These are phyloP conservation scores for Microchrysa polita DNA, from an alignment of 2,888 invertebrate species.

Conservation along the genomic window DNA sequence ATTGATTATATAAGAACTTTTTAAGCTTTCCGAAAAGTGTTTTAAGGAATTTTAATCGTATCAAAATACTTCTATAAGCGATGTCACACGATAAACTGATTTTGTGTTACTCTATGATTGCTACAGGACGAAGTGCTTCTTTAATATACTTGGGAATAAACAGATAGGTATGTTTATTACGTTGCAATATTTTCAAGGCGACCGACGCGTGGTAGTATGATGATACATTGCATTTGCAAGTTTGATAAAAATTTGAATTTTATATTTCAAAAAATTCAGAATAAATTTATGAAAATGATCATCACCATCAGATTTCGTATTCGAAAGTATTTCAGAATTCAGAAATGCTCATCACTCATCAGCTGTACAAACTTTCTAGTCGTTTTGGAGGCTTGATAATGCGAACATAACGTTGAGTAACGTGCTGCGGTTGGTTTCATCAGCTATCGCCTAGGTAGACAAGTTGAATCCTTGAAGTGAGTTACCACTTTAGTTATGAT, in stretches of 20 bases:
- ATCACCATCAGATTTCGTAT: constrained; percentile 37
- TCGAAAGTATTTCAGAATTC: constrained; percentile 27
- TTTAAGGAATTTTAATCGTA: too few species aligned
- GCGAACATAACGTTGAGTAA: constrained; percentile 12
- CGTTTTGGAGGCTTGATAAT: neutral
- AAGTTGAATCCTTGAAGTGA: too few species aligned
- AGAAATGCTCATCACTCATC: constrained; percentile 40
- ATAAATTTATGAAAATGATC: constrained; percentile 35
- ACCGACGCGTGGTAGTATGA: neutral
- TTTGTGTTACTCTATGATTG: too few species aligned
- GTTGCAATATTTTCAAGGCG: neutral
- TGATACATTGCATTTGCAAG: constrained; percentile 8
- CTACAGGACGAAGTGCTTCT: too few species aligned
- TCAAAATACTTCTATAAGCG: too few species aligned
- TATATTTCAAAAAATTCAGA: constrained; percentile 28
- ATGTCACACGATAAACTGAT: too few species aligned
- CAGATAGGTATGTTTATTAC: neutral
- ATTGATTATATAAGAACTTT: too few species aligned
- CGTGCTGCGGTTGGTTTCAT: too few species aligned
- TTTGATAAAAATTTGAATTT: constrained; percentile 42
- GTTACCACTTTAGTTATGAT: too few species aligned
- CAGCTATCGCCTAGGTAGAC: too few species aligned
- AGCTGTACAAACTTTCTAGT: constrained; percentile 41
- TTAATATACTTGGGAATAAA: neutral
- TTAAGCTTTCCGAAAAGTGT: too few species aligned